These are phyloP conservation scores for Drosophila setifemur DNA, from an alignment of 1,140 invertebrate species.

Conservation along the genomic window DNA sequence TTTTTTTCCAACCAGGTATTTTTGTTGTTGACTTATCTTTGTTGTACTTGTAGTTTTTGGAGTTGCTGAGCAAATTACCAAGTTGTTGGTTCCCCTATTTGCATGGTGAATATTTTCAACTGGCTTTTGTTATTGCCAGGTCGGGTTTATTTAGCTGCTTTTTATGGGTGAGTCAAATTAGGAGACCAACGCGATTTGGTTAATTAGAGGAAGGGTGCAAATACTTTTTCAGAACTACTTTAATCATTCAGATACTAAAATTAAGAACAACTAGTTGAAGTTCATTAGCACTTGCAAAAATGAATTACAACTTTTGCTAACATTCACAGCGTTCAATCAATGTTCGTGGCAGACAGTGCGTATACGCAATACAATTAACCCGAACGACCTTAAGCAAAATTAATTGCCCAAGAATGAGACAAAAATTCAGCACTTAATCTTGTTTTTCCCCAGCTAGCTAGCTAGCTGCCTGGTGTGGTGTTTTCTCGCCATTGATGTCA, in stretches of 20 bases:
- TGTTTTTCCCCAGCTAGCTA: slow-evolving; percentile 2
- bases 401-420: slow-evolving; percentile 31
- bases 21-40: slow-evolving; percentile 28
- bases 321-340: slow-evolving; percentile 13
- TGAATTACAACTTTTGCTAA: no score
- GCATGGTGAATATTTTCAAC: slow-evolving; percentile 37
- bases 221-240: neutral
- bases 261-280: no score
- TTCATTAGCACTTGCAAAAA: no score
- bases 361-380: slow-evolving; percentile 64
- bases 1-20: slow-evolving; percentile 8
- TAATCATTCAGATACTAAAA: no score
- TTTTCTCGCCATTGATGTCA: slow-evolving; percentile 47
- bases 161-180: slow-evolving; percentile 20
- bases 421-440: slow-evolving; percentile 9
- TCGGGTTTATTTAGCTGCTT: slow-evolving; percentile 11
- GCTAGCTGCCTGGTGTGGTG: slow-evolving; percentile 2
- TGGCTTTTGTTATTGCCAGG: slow-evolving; percentile 5
- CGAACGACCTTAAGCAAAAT: slow-evolving; percentile 35
- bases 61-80: slow-evolving; percentile 44
- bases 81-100: slow-evolving; percentile 34
- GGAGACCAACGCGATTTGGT: neutral
- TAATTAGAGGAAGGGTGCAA: neutral
- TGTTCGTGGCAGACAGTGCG: slow-evolving; percentile 13
- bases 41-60: neutral